Conservation (phyloP, 2,888 invertebrate genomes). For the Allophyes oxyacanthae region DNA sequence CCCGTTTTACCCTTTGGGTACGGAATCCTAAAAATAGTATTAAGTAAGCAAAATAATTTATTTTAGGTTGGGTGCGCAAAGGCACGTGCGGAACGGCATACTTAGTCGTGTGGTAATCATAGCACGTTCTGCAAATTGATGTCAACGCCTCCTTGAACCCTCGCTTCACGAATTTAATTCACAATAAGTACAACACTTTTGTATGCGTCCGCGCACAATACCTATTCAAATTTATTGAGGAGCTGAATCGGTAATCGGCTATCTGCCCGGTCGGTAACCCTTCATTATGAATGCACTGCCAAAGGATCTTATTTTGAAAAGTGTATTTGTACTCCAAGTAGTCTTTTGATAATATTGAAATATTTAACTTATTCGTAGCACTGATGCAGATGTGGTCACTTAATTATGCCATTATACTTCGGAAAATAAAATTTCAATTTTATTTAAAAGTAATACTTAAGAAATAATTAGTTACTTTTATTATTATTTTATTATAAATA, state of each 20-base stretch:
- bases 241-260: constrained; percentile 78
- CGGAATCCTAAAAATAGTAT: no score
- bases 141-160: constrained; percentile 77
- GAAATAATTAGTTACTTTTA: no score
- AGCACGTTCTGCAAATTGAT: constrained; percentile 69
- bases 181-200: constrained; percentile 75
- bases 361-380: no score
- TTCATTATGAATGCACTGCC: constrained; percentile 69
- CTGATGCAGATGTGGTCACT: no score
- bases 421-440: no score
- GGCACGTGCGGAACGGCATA: constrained; percentile 53
- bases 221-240: constrained; percentile 82
- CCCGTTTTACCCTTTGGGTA: no score
- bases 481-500: no score
- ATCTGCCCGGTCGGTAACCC: constrained; percentile 77
- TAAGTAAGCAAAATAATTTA: constrained; percentile 4
- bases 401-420: no score
- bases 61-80: constrained; percentile 9
- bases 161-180: constrained; percentile 76
- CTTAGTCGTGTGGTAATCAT: constrained; percentile 49
- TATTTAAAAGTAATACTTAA: no score
- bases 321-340: constrained; percentile 22
- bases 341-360: constrained; percentile 1
- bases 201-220: constrained; percentile 82
- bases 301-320: constrained; percentile 61